Conservation (phyloP, 2,113 vertebrate species). For the Theristicus caerulescens region DNA sequence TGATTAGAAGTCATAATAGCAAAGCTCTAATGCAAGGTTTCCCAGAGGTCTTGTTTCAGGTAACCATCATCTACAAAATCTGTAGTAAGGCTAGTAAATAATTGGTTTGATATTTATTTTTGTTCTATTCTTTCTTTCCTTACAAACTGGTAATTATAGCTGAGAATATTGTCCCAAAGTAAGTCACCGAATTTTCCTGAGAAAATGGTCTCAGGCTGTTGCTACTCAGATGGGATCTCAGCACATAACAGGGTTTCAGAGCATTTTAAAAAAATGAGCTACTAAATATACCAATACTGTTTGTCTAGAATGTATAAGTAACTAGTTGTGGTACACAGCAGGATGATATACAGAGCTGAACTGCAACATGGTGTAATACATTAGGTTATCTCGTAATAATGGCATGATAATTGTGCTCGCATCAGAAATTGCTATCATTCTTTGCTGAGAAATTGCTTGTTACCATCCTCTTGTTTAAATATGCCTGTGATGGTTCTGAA, state of each 20-base stretch:
- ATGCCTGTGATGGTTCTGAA: constrained; percentile 59
- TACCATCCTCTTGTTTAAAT: constrained; percentile 71
- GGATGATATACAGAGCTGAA: constrained; percentile 60
- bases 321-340: constrained; percentile 61
- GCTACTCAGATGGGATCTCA: constrained; percentile 20
- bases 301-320: constrained; percentile 58
- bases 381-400: constrained; percentile 66
- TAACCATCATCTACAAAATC: not conserved
- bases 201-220: not conserved
- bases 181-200: not conserved
- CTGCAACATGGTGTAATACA: constrained; percentile 30
- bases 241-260: constrained; percentile 47
- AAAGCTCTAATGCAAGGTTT: not conserved
- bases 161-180: not conserved
- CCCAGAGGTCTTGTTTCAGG: not conserved
- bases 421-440: constrained; percentile 69
- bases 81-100: not conserved
- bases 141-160: not conserved
- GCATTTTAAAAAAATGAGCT: constrained; percentile 48
- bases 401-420: constrained; percentile 71
- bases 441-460: constrained; percentile 66
- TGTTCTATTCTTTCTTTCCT: not conserved
- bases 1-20: not conserved
- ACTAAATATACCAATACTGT: constrained; percentile 40
- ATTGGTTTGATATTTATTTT: not conserved